Conservation (phyloP, 2,113 vertebrate genomes). For the Tachysurus fulvidraco region DNA sequence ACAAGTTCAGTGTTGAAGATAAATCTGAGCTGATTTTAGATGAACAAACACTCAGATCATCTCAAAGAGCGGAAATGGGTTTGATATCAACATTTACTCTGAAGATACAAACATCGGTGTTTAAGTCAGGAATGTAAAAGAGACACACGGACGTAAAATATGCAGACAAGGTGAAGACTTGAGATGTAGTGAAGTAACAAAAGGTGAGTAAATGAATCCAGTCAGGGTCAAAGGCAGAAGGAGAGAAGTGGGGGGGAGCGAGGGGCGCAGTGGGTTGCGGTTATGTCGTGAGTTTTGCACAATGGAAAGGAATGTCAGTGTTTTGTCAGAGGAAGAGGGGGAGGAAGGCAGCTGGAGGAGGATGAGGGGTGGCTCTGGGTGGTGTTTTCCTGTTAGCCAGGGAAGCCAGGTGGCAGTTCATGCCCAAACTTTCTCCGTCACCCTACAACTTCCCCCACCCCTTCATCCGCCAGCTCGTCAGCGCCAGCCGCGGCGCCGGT, state of each 20-base stretch:
- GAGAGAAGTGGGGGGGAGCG: neutral
- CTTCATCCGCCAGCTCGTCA: neutral
- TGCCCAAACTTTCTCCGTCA: constrained; percentile 35
- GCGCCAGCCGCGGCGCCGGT: neutral
- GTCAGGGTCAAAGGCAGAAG: neutral
- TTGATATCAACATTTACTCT: too few relatives aligned
- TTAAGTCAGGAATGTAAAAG: neutral
- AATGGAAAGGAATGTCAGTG: constrained; percentile 64
- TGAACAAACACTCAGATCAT: too few relatives aligned
- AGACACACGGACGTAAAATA: neutral
- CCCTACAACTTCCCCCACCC: neutral
- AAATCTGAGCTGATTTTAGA: too few relatives aligned
- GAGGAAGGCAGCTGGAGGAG: constrained; percentile 37
- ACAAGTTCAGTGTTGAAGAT: too few relatives aligned
- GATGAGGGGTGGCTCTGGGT: constrained; percentile 36
- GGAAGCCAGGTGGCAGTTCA: constrained; percentile 62
- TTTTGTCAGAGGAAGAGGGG: constrained; percentile 58
- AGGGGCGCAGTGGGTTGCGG: too few relatives aligned
- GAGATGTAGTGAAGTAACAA: neutral
- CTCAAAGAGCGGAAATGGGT: too few relatives aligned
- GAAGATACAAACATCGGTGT: too few relatives aligned
- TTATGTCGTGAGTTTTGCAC: constrained; percentile 43
- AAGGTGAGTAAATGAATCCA: neutral
- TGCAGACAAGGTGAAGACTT: neutral
- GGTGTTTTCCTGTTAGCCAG: constrained; percentile 47